Evolutionary conservation across 2,888 invertebrate genomes (phyloP), one percentile per base, ranked within the genome.

Genomic region (Crossocerus cetratus): DNA sequence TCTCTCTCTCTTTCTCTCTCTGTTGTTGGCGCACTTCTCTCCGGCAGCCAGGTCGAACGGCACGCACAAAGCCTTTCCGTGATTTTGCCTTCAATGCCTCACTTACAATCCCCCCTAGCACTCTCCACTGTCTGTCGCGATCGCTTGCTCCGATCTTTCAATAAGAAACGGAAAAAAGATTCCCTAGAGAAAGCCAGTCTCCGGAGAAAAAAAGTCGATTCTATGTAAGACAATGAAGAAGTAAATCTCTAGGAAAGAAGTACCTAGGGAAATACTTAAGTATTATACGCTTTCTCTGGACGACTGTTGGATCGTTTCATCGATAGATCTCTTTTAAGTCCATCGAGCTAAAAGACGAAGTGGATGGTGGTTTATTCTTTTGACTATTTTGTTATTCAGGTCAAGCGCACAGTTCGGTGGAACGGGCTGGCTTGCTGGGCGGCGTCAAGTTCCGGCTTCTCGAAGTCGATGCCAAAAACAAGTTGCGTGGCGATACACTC

Each of bases 321-420:
- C 32, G 32, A 32, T 32, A 0, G 32, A 32, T 32, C 8, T 8
- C 0, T 32, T 32, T 32, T 32, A 3, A 32, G 11, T 32, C 11
- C 11, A 11, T 5, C 11, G 5, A 11, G 5, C 1, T 8, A 32
- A 32, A 32, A 32, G 8, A 32, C 1, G 32, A 1, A 32, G 32
- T 32, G 32, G 11, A 32, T 32, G 32, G 32, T 32, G 11, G 32
- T 32, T 49, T 49, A 14, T 49, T 16, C 14, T 49, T 14, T n/a
- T n/a, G n/a, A n/a, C n/a, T 49, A n/a, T 32, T 32, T 3, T 32
- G 11, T 32, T 32, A 32, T 18, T 16, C 3, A 96, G 96, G 94
- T 79, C 96, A 98, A 93, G 95, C 98, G 0, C 98, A 98, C 91
- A 97, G 97, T 0, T 97, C 97, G 0, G 98, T 98, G 3, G 98